Base-by-base conservation (phyloP, 2,888 invertebrate genomes). In the Macaria liturata region DNA sequence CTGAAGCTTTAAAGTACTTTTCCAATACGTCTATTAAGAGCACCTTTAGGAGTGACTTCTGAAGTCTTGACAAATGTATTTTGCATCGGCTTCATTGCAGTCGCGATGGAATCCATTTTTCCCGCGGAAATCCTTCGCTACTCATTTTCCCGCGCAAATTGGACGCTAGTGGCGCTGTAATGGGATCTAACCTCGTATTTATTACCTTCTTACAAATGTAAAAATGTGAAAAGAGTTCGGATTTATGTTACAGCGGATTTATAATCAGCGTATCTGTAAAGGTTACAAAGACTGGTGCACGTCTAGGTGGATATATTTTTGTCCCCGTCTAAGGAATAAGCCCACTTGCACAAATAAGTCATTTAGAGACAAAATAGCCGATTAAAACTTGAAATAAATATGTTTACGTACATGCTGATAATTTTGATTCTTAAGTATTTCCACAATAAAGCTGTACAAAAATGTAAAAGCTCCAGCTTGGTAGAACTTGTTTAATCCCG, bases 21-120 rank as follows among this genome's bases (percentile, higher is more conserved):
- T 66, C 65, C 68, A 63, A 55, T 64, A 68, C 66, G 67, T 74
- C 73, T 77, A 79, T 80, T 78, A 61, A 65, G 69, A 67, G 72
- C 76, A 46, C 46, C 55, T 55, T 47, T 72, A 72, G 47, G 31
- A 67, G 67, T 64, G 66, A 59, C 64, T 68, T 32, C 6, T 39
- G 48, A 46, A 9, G 8, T 31, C 46, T 37, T 72, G 74, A 78
- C 82, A 83, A 83, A 81, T 80, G 74, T 75, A 82, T 78, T 81
- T 77, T 71, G 69, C 75, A 71, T 72, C 62, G 68, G 49, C 52
- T 58, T 48, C 46, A 42, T 54, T 49, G 70, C 70, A 76, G 71
- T 70, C 71, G 64, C 57, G 54, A 71, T 74, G 67, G 58, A 69
- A 73, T 80, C 72, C 70, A 72, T 75, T 73, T 37, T 37, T 37